Evolutionary conservation across 2,113 vertebrate species (phyloP), one percentile per base, ranked within the genome.

Genomic region (Coturnix japonica): DNA sequence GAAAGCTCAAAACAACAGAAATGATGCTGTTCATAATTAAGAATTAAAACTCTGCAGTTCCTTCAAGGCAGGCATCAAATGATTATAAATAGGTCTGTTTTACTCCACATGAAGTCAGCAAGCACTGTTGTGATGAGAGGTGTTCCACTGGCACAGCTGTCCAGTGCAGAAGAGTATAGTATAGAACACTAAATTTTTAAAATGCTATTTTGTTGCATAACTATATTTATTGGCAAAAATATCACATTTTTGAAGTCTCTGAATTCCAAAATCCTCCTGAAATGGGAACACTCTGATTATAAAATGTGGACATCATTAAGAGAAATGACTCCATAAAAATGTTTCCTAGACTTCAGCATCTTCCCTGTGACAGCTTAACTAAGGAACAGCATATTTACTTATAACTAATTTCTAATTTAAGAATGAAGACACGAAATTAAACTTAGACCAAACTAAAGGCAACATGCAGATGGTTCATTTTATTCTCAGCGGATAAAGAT

Each of bases 31-130:
- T 75, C 25, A 26, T 59, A 87, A 89, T 67, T 75, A 78, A 54
- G 66, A 84, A 41, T 33, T 51, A 71, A 81, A 81, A 54, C 6
- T 39, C 21, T 44, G 46, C 16, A 70, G 10, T 14, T 75, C 22
- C 22, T 85, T 94, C 26, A 60, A 17, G 25, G 73, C 90, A 95
- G 85, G 85, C 46, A 46, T 13, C 25, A 76, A 85, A 81, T 66
- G 51, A 63, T 92, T 83, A 49, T 69, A 81, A 92, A 81, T 54
- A 87, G 70, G 72, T 89, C 47, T 61, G 51, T 44, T 71, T 90
- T 79, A 70, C 88, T 92, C 75, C 85, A 82, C 30, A 43, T 70
- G 43, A 87, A 93, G 63, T 89, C 67, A 94, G 64, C 90, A 92
- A 94, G 54, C 19, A 67, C 8, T 6, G 19, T 79, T 91, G 22